Conservation (phyloP, 1,140 invertebrate genomes). For the Drosophila pectinifera region DNA sequence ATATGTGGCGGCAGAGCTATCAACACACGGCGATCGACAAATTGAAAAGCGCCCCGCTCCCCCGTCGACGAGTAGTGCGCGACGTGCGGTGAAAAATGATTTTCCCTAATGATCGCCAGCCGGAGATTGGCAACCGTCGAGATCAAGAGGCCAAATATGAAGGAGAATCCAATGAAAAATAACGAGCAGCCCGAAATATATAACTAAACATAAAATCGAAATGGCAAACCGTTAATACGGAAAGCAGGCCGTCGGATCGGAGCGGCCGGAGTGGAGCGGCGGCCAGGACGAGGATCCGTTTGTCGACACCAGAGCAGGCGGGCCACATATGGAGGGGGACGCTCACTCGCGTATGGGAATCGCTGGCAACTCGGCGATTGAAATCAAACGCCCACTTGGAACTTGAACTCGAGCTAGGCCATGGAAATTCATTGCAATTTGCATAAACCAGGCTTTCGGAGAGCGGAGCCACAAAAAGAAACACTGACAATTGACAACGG, state of each 20-base stretch:
- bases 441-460: constrained; percentile 69
- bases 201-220: constrained; percentile 80
- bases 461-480: constrained; percentile 17
- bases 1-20: constrained; percentile 31
- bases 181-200: constrained; percentile 77
- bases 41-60: constrained; percentile 51
- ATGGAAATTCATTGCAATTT: constrained; percentile 76
- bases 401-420: constrained; percentile 58
- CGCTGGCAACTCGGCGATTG: constrained; percentile 64
- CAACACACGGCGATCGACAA: constrained; percentile 69
- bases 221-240: constrained; percentile 77
- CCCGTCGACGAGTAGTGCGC: constrained; percentile 44
- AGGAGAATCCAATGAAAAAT: constrained; percentile 70
- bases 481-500: constrained; percentile 80
- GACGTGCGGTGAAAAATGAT: constrained; percentile 74
- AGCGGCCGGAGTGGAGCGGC: neutral
- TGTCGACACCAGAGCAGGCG: constrained; percentile 59
- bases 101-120: constrained; percentile 60
- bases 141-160: constrained; percentile 83
- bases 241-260: constrained; percentile 1
- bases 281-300: constrained; percentile 55
- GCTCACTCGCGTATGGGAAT: constrained; percentile 62
- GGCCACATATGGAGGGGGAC: constrained; percentile 55
- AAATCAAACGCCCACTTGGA: constrained; percentile 82
- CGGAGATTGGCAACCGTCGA: constrained; percentile 34